Evolutionary conservation across 2,888 invertebrate species (phyloP), one percentile per base, ranked within the genome.

Genomic region (Anaspis maculata): DNA sequence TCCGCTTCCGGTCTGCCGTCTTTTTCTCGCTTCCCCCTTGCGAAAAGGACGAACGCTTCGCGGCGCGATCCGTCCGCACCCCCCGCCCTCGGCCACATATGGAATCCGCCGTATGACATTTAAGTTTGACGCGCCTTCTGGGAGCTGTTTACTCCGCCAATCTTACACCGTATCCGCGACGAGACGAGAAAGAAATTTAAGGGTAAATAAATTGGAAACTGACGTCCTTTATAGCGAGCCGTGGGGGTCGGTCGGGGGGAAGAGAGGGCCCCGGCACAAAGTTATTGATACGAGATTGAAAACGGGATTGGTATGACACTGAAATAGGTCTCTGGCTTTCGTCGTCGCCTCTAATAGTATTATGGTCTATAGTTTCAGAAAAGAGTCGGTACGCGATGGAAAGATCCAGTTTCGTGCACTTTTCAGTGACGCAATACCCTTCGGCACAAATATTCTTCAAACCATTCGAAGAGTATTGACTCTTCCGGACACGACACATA

Each of bases 91-190:
- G 29, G 47, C 51, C 54, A 52, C 52, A 55, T 54, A 54, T 52
- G 54, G 51, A 52, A 54, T 52, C 50, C 49, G 47, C 46, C 41
- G 45, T 54, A 54, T 62, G 63, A 62, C 63, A 63, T 63, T 63
- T 59, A 59, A 59, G 54, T 49, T 57, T 59, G 61, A 62, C 59
- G 58, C 54, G 59, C 51, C 62, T 54, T 56, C 44, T 26, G 61
- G 62, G 62, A 59, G 55, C 60, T 53, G 59, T 63, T 62, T 56
- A 48, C 55, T 49, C 51, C 54, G 56, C 61, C 62, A 60, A 63
- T 63, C 61, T 61, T 61, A 57, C 54, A 54, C 52, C 49, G 52
- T 48, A 49, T 48, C 45, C 45, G 44, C 43, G 49, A 44, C 48
- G 44, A 45, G 49, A 53, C 49, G 45, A 41, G 46, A 46, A 53